phyloP scores from a whole-genome alignment of 2,888 invertebrate species.

The Meiosimyza platycephala region DNA sequence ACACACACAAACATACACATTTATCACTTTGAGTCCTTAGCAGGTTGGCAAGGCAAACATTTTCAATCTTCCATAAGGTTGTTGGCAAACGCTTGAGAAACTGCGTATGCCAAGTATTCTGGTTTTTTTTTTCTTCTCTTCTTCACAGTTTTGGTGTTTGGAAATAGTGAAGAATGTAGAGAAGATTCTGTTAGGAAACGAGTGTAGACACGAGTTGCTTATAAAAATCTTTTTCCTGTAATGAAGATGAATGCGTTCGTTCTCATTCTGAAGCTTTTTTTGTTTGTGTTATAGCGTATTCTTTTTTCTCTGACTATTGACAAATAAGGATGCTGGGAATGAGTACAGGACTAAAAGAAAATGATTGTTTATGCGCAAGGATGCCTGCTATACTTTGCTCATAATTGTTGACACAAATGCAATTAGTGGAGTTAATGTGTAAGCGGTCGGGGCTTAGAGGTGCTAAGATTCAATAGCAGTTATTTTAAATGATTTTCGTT shows the following conservation, averaged over 20 bases:
- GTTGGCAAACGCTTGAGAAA: constrained; percentile 4
- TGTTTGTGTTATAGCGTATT: not conserved
- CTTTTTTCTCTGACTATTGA: not conserved
- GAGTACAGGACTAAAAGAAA: no score
- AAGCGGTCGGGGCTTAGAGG: not conserved
- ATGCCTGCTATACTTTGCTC: not conserved
- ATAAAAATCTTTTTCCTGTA: not conserved
- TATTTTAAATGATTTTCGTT: no score
- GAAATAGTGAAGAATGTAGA: no score
- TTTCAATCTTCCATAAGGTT: not conserved
- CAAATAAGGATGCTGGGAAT: no score
- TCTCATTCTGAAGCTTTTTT: no score
- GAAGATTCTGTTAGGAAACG: no score
- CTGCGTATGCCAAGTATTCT: not conserved
- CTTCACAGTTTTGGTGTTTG: not conserved
- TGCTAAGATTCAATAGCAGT: no score
- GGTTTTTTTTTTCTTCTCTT: not conserved
- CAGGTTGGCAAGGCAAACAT: not conserved
- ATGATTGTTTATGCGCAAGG: no score
- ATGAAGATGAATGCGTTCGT: constrained; percentile 17
- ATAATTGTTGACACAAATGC: constrained; percentile 25
- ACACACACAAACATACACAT: constrained; percentile 7
- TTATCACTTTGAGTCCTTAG: not conserved
- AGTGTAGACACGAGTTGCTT: not conserved
- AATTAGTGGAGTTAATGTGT: not conserved